Conservation (phyloP, 2,888 invertebrate species). For the Masnerella sp. region DNA sequence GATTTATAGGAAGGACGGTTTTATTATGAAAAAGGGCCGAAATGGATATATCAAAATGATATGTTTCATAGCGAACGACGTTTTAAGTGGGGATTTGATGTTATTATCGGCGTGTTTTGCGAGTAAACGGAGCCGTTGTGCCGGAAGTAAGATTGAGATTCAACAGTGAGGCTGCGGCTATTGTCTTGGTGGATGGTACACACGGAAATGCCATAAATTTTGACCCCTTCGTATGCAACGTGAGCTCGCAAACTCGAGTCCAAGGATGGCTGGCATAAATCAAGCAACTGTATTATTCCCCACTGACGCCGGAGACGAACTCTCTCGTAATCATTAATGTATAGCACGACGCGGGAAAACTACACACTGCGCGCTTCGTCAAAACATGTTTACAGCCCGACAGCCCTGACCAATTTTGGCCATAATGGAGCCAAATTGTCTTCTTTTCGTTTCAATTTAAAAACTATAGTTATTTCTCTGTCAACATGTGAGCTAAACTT, state of each 20-base stretch:
- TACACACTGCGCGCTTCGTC: slow-evolving; percentile 32
- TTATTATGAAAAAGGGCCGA: slow-evolving; percentile 8
- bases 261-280: slow-evolving; percentile 50
- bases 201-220: slow-evolving; percentile 66
- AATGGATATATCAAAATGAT: slow-evolving; percentile 31
- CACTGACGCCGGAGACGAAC: slow-evolving; percentile 40
- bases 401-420: slow-evolving; percentile 12
- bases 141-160: slow-evolving; percentile 58
- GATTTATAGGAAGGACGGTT: slow-evolving; percentile 5
- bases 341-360: slow-evolving; percentile 44
- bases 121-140: slow-evolving; percentile 33
- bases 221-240: slow-evolving; percentile 58
- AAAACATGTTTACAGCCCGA: slow-evolving; percentile 49
- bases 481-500: no score
- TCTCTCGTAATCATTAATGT: slow-evolving; percentile 50
- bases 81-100: slow-evolving; percentile 36
- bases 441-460: no score
- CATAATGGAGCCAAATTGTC: no score
- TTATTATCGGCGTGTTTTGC: slow-evolving; percentile 50
- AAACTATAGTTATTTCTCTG: no score
- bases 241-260: slow-evolving; percentile 54
- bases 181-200: slow-evolving; percentile 65
- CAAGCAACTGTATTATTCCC: slow-evolving; percentile 58
- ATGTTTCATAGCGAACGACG: slow-evolving; percentile 29
- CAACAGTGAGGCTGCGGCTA: slow-evolving; percentile 57